A percentile compares a stretch with the other conserved stretches of the same genome.
These are phyloP conservation scores for Pyralis farinalis DNA, from an alignment of 2,888 invertebrate genomes.

Conservation along the genomic window DNA sequence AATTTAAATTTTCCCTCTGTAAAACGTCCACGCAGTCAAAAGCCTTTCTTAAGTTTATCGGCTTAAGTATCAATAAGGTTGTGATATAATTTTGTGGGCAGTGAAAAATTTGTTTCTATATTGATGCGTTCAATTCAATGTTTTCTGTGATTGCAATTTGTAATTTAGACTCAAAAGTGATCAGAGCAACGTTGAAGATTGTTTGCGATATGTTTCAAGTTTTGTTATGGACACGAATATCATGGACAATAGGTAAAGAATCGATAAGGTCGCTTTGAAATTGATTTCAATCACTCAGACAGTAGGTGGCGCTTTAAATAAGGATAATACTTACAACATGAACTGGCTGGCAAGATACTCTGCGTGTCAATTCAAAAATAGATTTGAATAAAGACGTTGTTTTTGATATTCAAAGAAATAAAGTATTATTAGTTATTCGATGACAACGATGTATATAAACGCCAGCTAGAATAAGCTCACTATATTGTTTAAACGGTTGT, in stretches of 20 bases:
- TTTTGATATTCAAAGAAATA: no score
- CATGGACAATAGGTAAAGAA: slow-evolving; percentile 43
- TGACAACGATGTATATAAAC: no score
- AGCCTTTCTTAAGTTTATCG: no score
- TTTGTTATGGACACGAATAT: slow-evolving; percentile 16
- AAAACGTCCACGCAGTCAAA: no score
- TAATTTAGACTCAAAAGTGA: rapidly evolving
- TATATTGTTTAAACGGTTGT: no score
- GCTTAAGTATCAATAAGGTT: no score
- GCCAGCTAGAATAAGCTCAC: no score
- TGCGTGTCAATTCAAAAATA: slow-evolving; percentile 8
- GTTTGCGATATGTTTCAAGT: neutral
- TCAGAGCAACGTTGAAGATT: slow-evolving; percentile 10
- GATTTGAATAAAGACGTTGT: no score
- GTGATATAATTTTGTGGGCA: no score
- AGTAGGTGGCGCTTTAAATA: slow-evolving; percentile 71
- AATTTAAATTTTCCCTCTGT: slow-evolving; percentile 13
- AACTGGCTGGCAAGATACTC: slow-evolving; percentile 22
- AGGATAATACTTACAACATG: slow-evolving; percentile 26
- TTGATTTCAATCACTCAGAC: slow-evolving; percentile 71
- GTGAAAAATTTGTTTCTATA: neutral
- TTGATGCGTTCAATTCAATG: neutral
- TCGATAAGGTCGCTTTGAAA: slow-evolving; percentile 60
- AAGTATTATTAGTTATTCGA: no score
- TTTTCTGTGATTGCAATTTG: neutral